Percentiles rank a stretch among this genome's conserved stretches.
phyloP scores from a whole-genome alignment of 2,888 invertebrate genomes.

The Acholoe squamosa region DNA sequence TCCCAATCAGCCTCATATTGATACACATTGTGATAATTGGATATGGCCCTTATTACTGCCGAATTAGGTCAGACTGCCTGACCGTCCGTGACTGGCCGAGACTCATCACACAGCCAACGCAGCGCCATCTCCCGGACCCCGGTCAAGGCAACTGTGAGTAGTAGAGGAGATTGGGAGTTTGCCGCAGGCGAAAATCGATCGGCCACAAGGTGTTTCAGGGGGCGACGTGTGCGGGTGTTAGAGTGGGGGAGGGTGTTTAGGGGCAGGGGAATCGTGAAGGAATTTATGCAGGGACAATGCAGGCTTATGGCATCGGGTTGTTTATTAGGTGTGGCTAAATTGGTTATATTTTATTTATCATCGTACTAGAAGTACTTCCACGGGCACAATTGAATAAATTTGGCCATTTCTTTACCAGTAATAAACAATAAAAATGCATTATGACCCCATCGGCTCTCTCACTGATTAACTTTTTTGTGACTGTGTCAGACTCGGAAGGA shows the following conservation, averaged over 20 bases:
- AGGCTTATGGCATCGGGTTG: conserved; percentile 20
- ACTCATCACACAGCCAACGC: conserved; percentile 33
- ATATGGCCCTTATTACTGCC: conserved; percentile 50
- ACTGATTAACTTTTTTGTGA: not conserved
- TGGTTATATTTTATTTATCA: conserved; percentile 55
- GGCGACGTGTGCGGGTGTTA: not conserved
- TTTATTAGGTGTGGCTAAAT: conserved; percentile 49
- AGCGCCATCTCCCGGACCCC: conserved; percentile 34
- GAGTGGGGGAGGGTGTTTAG: not conserved
- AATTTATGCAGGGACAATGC: conserved; percentile 37
- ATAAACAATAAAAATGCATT: conserved; percentile 29
- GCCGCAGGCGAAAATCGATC: conserved; percentile 60
- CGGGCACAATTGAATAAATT: conserved; percentile 46
- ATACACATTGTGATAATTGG: conserved; percentile 59
- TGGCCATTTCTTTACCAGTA: conserved; percentile 13
- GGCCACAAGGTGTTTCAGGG: conserved; percentile 32
- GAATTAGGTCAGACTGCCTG: conserved; percentile 51
- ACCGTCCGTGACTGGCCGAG: conserved; percentile 33
- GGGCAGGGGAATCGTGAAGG: conserved; percentile 36
- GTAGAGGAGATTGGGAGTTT: conserved; percentile 43
- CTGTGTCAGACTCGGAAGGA: not conserved
- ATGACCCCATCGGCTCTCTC: conserved; percentile 14
- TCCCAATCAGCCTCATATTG: conserved; percentile 29
- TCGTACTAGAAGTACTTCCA: not conserved
- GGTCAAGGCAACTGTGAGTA: conserved; percentile 39